Conservation (phyloP, 2,888 invertebrate genomes). For the Mythimna lalbum region DNA sequence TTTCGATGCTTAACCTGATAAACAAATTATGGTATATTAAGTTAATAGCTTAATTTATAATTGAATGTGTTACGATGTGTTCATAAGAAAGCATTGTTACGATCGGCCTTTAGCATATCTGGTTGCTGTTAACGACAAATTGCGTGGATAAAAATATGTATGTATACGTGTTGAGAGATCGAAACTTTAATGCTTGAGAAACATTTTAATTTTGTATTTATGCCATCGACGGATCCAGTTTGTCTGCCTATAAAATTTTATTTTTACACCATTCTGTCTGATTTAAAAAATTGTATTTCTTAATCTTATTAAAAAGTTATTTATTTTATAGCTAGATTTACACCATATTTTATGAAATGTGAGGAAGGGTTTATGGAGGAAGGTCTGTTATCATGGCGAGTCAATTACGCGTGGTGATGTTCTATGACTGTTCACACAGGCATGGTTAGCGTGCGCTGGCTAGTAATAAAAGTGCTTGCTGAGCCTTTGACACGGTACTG, state of each 20-base stretch:
- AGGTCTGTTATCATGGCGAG: conserved; percentile 67
- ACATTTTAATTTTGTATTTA: conserved; percentile 77
- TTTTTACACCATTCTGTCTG: conserved; percentile 70
- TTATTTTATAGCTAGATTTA: conserved; percentile 69
- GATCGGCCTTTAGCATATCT: conserved; percentile 81
- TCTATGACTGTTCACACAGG: conserved; percentile 60
- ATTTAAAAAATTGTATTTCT: conserved; percentile 69
- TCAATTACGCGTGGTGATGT: conserved; percentile 65
- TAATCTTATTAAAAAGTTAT: conserved; percentile 66
- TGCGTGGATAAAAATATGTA: conserved; percentile 75
- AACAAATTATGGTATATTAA: conserved; percentile 90
- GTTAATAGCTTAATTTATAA: conserved; percentile 91
- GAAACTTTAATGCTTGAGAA: conserved; percentile 72
- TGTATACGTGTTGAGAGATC: conserved; percentile 66
- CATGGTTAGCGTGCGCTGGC: conserved; percentile 58
- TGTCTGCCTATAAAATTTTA: conserved; percentile 75
- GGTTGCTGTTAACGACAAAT: conserved; percentile 82
- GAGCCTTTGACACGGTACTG: conserved; percentile 67
- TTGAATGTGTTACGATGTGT: conserved; percentile 87
- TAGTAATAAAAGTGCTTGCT: conserved; percentile 72
- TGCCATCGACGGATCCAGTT: conserved; percentile 72
- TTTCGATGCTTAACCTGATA: conserved; percentile 90
- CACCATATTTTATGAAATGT: conserved; percentile 54
- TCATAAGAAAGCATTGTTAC: conserved; percentile 87
- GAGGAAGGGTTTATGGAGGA: conserved; percentile 50